phyloP scores from a whole-genome alignment of 2,888 invertebrate genomes.

The Cephus rjabovi region DNA sequence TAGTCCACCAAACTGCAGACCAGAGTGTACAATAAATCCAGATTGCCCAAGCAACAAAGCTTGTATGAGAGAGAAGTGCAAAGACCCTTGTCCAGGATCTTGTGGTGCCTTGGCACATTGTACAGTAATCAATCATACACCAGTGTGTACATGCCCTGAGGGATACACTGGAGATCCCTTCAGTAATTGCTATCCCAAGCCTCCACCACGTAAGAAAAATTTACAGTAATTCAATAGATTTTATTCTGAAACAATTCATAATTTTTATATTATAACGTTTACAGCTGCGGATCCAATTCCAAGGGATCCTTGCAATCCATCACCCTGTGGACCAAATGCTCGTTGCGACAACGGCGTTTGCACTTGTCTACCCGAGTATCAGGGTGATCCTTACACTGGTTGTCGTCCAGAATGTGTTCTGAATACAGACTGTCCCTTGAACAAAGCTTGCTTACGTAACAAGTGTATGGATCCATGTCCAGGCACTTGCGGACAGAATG shows the following conservation, averaged over 20 bases:
- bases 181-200: slow-evolving; percentile 65
- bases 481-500: slow-evolving; percentile 65
- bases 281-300: slow-evolving; percentile 36
- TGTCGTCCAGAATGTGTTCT: slow-evolving; percentile 68
- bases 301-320: slow-evolving; percentile 64
- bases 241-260: not conserved
- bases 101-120: slow-evolving; percentile 77
- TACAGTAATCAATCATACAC: slow-evolving; percentile 78
- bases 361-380: slow-evolving; percentile 61
- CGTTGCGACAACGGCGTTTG: slow-evolving; percentile 67
- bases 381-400: slow-evolving; percentile 67
- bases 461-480: slow-evolving; percentile 67
- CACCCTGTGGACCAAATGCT: slow-evolving; percentile 69
- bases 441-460: slow-evolving; percentile 67
- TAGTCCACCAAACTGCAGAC: slow-evolving; percentile 75
- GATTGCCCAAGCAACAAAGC: slow-evolving; percentile 82
- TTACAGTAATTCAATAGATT: not conserved
- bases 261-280: slow-evolving; percentile 14
- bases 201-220: slow-evolving; percentile 32
- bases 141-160: slow-evolving; percentile 79
- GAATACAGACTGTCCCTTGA: slow-evolving; percentile 66
- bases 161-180: slow-evolving; percentile 83
- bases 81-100: slow-evolving; percentile 85
- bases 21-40: slow-evolving; percentile 78
- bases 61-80: slow-evolving; percentile 81